phyloP scores from a whole-genome alignment of 2,888 invertebrate species.

The Resseliella maxima region DNA sequence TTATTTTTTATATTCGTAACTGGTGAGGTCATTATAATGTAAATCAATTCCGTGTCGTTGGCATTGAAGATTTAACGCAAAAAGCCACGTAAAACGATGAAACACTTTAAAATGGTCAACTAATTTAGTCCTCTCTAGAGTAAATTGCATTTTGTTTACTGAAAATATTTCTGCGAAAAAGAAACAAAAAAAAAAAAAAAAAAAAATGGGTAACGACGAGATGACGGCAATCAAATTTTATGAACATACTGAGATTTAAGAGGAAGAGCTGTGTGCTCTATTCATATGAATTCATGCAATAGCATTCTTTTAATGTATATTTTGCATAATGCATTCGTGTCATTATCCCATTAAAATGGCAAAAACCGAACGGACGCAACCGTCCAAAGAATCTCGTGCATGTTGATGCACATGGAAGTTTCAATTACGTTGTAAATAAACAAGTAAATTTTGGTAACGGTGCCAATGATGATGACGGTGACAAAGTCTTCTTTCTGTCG shows the following conservation, averaged over 20 bases:
- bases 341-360: constrained; percentile 40
- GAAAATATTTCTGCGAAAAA: neutral
- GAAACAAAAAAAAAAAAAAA: too few species aligned
- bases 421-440: neutral
- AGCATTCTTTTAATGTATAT: neutral
- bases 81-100: constrained; percentile 8
- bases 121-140: neutral
- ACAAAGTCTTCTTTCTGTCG: neutral
- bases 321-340: constrained; percentile 51
- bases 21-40: constrained; percentile 15
- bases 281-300: neutral
- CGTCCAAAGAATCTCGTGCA: neutral
- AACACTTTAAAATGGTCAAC: constrained; percentile 43
- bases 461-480: neutral
- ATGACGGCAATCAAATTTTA: neutral
- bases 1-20: neutral
- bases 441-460: neutral
- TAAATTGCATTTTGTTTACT: neutral
- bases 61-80: neutral
- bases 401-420: constrained; percentile 9
- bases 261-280: neutral
- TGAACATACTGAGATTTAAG: neutral
- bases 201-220: too few species aligned
- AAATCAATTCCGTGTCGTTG: constrained; percentile 23
- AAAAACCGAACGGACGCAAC: neutral